Evolutionary conservation across 2,888 invertebrate genomes (phyloP).

Genomic region (Leptopilina myrica): DNA sequence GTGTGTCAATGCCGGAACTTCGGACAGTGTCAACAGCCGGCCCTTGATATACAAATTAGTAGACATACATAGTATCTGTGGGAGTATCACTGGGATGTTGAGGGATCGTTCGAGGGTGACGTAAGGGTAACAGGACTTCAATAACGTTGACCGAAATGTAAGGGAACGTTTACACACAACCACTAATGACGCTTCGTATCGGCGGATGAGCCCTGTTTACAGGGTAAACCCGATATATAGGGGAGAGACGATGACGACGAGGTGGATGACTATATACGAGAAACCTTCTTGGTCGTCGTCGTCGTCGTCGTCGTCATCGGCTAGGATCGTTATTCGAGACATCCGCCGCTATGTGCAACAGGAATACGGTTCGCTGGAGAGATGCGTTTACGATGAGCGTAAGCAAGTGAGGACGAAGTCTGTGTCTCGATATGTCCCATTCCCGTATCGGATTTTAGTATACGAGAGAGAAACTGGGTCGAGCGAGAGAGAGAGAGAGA

Average conservation of each 20-base stretch:
- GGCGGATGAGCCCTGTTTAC: slow-evolving; percentile 70
- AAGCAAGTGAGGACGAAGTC: slow-evolving; percentile 25
- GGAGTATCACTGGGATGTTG: background rate
- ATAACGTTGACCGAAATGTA: slow-evolving; percentile 45
- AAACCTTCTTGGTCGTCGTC: slow-evolving; percentile 49
- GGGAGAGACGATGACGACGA: slow-evolving; percentile 7
- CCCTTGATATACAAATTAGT: slow-evolving; percentile 41
- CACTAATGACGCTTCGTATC: slow-evolving; percentile 72
- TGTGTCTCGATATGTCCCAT: background rate
- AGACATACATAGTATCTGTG: slow-evolving; percentile 32
- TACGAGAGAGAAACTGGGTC: slow-evolving; percentile 45
- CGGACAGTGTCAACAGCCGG: slow-evolving; percentile 20
- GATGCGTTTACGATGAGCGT: slow-evolving; percentile 9
- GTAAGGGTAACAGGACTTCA: slow-evolving; percentile 28
- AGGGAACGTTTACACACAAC: slow-evolving; percentile 64
- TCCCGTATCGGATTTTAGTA: slow-evolving; percentile 46
- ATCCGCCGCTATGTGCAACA: slow-evolving; percentile 47
- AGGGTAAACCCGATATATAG: slow-evolving; percentile 66
- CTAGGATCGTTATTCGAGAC: slow-evolving; percentile 61
- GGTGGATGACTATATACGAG: background rate
- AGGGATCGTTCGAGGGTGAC: slow-evolving; percentile 15
- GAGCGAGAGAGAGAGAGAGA: background rate
- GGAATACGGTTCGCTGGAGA: slow-evolving; percentile 17
- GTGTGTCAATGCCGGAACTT: slow-evolving; percentile 25
- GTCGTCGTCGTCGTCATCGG: slow-evolving; percentile 25